Base-by-base conservation (phyloP, 2,113 vertebrate genomes). In the Polypterus bichir region DNA sequence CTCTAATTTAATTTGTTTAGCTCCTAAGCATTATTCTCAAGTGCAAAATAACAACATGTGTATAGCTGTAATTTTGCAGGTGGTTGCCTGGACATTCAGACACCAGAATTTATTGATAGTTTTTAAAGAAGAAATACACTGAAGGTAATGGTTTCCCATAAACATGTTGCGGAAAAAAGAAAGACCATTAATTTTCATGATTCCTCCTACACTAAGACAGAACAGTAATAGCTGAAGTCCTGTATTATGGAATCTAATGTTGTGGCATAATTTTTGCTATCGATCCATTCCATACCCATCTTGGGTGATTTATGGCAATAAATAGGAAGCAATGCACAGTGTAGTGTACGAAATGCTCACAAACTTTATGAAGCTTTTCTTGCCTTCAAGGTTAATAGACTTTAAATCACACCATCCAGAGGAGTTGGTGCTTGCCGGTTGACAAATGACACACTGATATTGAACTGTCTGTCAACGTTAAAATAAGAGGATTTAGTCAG, bases 251-350 rank as follows among this genome's bases (percentile, higher is more conserved):
- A 76, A 80, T 66, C 79, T 82, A 68, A 66, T 71, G 80, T 46
- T 65, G 73, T 74, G 72, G 73, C 74, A 73, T 79, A 73, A 81
- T 80, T 83, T 73, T 73, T 70, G 64, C 70, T 74, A 86, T 87
- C 45, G 80, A 85, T 79, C 9, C 8, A 60, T 66, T 67, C 65
- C 68, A 62, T 63, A 70, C 65, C 72, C 59, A 68, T 73, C 66
- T 49, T 56, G 3, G 10, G 6, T 86, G 85, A 84, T 84, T 84
- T 77, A 83, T 76, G 73, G 76, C 66, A 71, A 65, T 66, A 69
- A 57, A 10, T 0, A 62, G 61, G 67, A 60, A 58, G 70, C 51
- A 70, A 59, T 63, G 6, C 74, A 77, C 48, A 46, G 47, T 63
- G 66, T 60, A 65, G 57, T 60, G 66, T 51, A 49, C 68, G 68